A percentile compares a stretch with the other conserved stretches of the same genome.
Conservation (phyloP, 1,140 invertebrate genomes). For the Caenorhabditis inopinata region DNA sequence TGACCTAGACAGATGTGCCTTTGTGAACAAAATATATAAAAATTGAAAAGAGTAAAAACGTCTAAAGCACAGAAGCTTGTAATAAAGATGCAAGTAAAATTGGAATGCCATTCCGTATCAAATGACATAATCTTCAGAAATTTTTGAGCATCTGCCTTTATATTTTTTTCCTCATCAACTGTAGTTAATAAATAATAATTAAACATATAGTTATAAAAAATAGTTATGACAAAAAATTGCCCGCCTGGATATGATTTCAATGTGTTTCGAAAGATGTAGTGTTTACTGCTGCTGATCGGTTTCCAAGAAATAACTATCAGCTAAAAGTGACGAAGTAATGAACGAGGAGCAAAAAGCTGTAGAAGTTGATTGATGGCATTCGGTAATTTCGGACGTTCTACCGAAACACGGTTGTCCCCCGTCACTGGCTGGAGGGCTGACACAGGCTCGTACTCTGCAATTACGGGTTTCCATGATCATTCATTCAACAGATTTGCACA, state of each 20-base stretch:
- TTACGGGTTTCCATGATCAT: background rate
- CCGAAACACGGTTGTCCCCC: slow-evolving; percentile 54
- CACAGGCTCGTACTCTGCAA: slow-evolving; percentile 48
- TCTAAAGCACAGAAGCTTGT: no score
- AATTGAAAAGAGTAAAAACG: no score
- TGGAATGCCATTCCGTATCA: no score
- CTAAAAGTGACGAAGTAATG: background rate
- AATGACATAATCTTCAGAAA: no score
- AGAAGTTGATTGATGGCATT: slow-evolving; percentile 6
- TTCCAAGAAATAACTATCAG: background rate
- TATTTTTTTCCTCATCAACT: no score
- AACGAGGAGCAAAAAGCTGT: background rate
- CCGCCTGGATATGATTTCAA: background rate
- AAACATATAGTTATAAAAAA: background rate
- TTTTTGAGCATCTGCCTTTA: no score
- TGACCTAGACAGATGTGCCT: background rate
- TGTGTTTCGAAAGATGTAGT: background rate
- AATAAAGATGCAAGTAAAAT: no score
- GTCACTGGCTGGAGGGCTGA: slow-evolving; percentile 34
- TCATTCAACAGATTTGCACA: background rate
- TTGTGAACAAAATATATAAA: no score
- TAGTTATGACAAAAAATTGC: background rate
- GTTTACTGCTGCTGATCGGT: background rate
- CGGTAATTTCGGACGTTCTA: slow-evolving; percentile 49
- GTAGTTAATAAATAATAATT: no score